These are phyloP conservation scores for Patella pellucida DNA, from an alignment of 2,888 invertebrate genomes.

Conservation along the genomic window DNA sequence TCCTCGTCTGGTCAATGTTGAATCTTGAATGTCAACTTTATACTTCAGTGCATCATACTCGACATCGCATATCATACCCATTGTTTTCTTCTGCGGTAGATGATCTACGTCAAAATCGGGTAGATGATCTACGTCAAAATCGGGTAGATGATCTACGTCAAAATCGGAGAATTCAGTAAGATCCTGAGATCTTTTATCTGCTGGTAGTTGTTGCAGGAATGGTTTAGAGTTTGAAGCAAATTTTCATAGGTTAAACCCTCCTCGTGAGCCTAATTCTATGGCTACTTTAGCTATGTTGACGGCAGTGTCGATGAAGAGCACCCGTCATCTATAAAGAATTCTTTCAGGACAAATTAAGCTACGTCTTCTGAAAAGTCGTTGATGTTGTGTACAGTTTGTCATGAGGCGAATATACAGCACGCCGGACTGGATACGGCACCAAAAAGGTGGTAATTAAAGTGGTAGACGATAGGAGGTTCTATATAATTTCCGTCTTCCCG, in stretches of 20 bases:
- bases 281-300: conserved; percentile 25
- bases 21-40: conserved; percentile 20
- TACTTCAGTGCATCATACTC: conserved; percentile 37
- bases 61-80: conserved; percentile 43
- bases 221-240: conserved; percentile 38
- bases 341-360: conserved; percentile 27
- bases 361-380: conserved; percentile 26
- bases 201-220: conserved; percentile 32
- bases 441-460: conserved; percentile 35
- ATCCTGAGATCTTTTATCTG: conserved; percentile 29
- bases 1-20: conserved; percentile 32
- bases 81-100: conserved; percentile 26
- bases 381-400: conserved; percentile 21
- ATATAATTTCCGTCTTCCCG: conserved; percentile 20
- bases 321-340: conserved; percentile 43
- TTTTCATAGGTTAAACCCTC: conserved; percentile 39
- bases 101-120: conserved; percentile 24
- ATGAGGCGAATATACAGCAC: conserved; percentile 34
- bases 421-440: conserved; percentile 16
- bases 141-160: conserved; percentile 23
- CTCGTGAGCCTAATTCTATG: conserved; percentile 31
- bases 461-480: conserved; percentile 32
- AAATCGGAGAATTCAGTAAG: conserved; percentile 14
- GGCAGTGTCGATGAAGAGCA: conserved; percentile 28
- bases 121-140: conserved; percentile 22